Conservation (phyloP, 2,113 vertebrate species). For the Cheilinus undulatus region DNA sequence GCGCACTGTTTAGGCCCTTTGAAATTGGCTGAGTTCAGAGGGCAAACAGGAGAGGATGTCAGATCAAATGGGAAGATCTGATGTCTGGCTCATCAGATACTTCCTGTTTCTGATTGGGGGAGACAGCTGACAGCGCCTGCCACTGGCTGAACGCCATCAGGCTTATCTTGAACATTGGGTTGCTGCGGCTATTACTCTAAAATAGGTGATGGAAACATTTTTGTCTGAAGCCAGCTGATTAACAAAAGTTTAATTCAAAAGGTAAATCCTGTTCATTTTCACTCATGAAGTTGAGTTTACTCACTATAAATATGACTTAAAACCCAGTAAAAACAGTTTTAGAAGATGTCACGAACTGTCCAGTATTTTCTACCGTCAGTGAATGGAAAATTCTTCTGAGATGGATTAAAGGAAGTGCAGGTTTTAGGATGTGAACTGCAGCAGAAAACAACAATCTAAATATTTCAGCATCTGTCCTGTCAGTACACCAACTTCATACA, state of each 20-base stretch:
- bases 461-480: background rate
- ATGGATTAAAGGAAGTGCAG: slow-evolving; percentile 5
- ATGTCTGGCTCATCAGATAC: slow-evolving; percentile 67
- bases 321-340: background rate
- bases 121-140: slow-evolving; percentile 61
- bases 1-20: slow-evolving; percentile 25
- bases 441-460: background rate
- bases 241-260: background rate
- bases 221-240: background rate
- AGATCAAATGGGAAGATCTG: slow-evolving; percentile 54
- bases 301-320: background rate
- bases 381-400: background rate
- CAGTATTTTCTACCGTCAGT: too few species aligned
- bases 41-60: slow-evolving; percentile 53
- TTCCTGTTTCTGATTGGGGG: slow-evolving; percentile 68
- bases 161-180: slow-evolving; percentile 41
- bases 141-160: slow-evolving; percentile 47
- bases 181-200: slow-evolving; percentile 4
- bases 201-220: slow-evolving; percentile 1
- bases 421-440: background rate
- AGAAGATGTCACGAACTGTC: background rate
- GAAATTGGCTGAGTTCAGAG: slow-evolving; percentile 55
- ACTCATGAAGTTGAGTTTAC: background rate
- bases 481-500: too few species aligned
- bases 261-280: background rate